Percentiles rank a stretch among this genome's conserved stretches.
phyloP scores from a whole-genome alignment of 1,140 invertebrate species.

The Camponotus floridanus region DNA sequence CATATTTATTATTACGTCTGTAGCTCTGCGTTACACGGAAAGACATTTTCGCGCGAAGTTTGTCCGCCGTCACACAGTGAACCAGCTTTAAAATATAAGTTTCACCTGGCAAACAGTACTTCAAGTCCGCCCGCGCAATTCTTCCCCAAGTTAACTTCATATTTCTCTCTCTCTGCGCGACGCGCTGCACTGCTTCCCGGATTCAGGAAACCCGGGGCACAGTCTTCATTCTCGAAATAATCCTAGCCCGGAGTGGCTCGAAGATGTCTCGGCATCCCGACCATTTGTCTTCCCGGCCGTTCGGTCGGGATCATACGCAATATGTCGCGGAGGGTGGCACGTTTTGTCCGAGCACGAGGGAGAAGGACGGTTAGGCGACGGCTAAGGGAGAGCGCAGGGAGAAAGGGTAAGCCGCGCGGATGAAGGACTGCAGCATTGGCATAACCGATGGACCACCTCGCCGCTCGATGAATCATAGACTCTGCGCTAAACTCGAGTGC shows the following conservation, averaged over 20 bases:
- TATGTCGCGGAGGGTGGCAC: slow-evolving; percentile 69
- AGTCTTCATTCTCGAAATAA: slow-evolving; percentile 65
- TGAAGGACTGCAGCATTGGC: slow-evolving; percentile 70
- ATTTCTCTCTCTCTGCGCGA: slow-evolving; percentile 18
- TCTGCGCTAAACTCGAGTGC: slow-evolving; percentile 56
- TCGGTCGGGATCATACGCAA: slow-evolving; percentile 71
- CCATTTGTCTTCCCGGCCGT: slow-evolving; percentile 69
- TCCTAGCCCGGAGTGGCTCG: slow-evolving; percentile 39
- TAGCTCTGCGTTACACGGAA: slow-evolving; percentile 41
- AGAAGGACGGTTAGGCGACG: slow-evolving; percentile 30
- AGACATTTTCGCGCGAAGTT: slow-evolving; percentile 58
- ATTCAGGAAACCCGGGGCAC: slow-evolving; percentile 29
- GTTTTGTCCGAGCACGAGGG: slow-evolving; percentile 65
- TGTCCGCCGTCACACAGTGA: background rate
- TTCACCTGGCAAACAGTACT: slow-evolving; percentile 37
- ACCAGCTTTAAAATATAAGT: slow-evolving; percentile 59
- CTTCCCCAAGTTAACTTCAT: slow-evolving; percentile 47
- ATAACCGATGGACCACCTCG: slow-evolving; percentile 76
- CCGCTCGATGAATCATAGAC: slow-evolving; percentile 76
- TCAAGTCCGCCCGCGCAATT: slow-evolving; percentile 19
- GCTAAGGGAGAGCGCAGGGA: slow-evolving; percentile 1
- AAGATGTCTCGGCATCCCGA: slow-evolving; percentile 59
- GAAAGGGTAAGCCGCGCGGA: slow-evolving; percentile 69
- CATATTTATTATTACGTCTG: slow-evolving; percentile 46
- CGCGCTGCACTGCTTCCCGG: slow-evolving; percentile 34